Evolutionary conservation across 2,797 vertebrate species (phyloP), one percentile per base, ranked within the genome.

Genomic region (Mionectes olivaceus): DNA sequence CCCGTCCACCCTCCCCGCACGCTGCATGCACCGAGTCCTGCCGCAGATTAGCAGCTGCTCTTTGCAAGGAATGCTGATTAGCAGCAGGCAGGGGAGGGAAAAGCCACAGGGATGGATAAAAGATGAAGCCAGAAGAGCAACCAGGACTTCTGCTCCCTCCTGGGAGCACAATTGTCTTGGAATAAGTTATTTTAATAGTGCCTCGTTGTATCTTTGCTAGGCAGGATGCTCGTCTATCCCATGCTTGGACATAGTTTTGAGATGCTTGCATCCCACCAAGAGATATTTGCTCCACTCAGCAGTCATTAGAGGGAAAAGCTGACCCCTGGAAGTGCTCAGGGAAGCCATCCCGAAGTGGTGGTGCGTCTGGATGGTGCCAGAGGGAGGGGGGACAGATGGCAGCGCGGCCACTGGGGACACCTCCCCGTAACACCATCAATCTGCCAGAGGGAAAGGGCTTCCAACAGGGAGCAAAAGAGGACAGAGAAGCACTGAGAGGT

Each of bases 31-130:
- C 65, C 52, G 32, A 35, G 73, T 33, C 56, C 80, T 16, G 33
- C 57, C 24, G 83, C 83, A 82, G 79, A 93, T 94, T 53, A 93
- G 65, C 93, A 95, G 93, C 90, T 94, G 94, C 93, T 95, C 78
- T 78, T 95, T 68, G 76, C 32, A 2, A 75, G 84, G 90, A 85
- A 96, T 94, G 94, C 84, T 95, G 95, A 96, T 96, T 74, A 96
- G 93, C 84, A 61, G 93, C 94, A 93, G 78, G 81, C 93, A 74
- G 64, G 93, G 88, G 64, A 93, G 53, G 60, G 85, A 87, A 96
- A 93, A 96, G 69, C 89, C 93, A 85, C 64, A 46, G 89, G 96
- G 92, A 73, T 71, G 87, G 93, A 92, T 85, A 84, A 92, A 92
- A 93, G 81, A 92, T 71, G 90, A 93, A 95, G 81, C 86, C 82